Evolutionary conservation across 2,113 vertebrate genomes (phyloP).

Genomic region (Melanerpes aurifrons): DNA sequence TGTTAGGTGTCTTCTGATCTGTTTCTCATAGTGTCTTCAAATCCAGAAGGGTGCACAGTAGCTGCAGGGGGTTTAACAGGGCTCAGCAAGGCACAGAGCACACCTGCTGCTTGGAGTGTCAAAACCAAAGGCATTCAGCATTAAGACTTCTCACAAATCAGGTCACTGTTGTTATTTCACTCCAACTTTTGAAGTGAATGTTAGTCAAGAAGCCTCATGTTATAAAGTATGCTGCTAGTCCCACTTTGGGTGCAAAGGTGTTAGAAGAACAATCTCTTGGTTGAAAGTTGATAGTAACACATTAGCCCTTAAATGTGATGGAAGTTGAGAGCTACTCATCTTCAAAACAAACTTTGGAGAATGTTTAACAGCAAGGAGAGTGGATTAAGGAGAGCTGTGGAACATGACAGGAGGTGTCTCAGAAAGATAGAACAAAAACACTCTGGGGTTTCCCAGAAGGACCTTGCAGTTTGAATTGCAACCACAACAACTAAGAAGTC

Average conservation of each 20-base stretch:
- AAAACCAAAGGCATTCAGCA: not conserved
- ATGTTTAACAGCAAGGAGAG: not conserved
- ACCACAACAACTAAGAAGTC: not conserved
- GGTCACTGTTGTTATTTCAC: not conserved
- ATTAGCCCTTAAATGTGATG: not conserved
- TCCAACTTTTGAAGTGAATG: not conserved
- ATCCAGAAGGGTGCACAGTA: not conserved
- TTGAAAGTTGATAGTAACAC: not conserved
- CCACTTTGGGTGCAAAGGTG: not conserved
- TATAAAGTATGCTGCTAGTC: not conserved
- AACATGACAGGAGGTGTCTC: not conserved
- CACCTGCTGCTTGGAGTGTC: not conserved
- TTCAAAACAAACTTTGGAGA: not conserved
- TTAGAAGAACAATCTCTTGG: not conserved
- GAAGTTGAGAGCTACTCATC: not conserved
- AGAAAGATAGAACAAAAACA: not conserved
- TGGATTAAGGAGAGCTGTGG: not conserved
- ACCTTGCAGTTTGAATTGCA: not conserved
- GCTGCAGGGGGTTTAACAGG: not conserved
- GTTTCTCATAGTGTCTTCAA: not conserved
- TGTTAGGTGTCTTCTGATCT: not conserved
- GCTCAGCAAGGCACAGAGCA: not conserved
- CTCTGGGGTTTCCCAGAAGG: not conserved
- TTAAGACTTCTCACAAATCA: not conserved
- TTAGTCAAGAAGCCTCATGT: not conserved